Base-by-base conservation (phyloP, 2,888 invertebrate species). In the Agrochola macilenta region DNA sequence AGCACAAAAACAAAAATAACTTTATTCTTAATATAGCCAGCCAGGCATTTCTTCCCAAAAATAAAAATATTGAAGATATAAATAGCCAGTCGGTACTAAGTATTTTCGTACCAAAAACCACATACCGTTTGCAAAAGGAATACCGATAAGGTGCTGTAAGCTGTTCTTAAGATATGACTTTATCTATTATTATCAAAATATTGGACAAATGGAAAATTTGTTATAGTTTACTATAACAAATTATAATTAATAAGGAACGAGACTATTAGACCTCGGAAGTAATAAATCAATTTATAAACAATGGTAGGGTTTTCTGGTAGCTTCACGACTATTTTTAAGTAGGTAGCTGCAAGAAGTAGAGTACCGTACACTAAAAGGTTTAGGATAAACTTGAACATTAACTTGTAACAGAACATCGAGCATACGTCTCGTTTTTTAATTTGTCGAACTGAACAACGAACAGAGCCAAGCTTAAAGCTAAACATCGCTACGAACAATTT, bases 181-280 rank as follows among this genome's bases (percentile, higher is more conserved):
- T 69, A 75, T 58, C 63, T 43, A 5, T 64, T 69, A 26, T 58
- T 35, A n/a, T 20, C n/a, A 58, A 74, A 80, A 63, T 26, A 43
- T 17, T 52, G 0, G 14, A n/a, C 68, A 43, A 57, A 57, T 63
- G 73, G 43, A 58, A 60, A 35, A 70, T 78, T n/a, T n/a, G n/a
- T n/a, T n/a, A n/a, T n/a, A n/a, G n/a, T n/a, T n/a, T n/a, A 74
- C 74, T 54, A n/a, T 30, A 61, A 57, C 5, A n/a, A 46, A 68
- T 30, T 23, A 9, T 35, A 20, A 54, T 26, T 63, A 74, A 75
- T 83, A 83, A 64, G 17, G 3, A 74, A 60, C 20, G 26, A 54
- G 74, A 60, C 9, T 43, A 71, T 61, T 43, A 52, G 70, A 83
- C 46, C 60, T 9, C 30, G 71, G 82, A 82, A 69, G 74, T 39